Conservation (phyloP, 92 coral and sea anemone species). For the Porites rus region DNA sequence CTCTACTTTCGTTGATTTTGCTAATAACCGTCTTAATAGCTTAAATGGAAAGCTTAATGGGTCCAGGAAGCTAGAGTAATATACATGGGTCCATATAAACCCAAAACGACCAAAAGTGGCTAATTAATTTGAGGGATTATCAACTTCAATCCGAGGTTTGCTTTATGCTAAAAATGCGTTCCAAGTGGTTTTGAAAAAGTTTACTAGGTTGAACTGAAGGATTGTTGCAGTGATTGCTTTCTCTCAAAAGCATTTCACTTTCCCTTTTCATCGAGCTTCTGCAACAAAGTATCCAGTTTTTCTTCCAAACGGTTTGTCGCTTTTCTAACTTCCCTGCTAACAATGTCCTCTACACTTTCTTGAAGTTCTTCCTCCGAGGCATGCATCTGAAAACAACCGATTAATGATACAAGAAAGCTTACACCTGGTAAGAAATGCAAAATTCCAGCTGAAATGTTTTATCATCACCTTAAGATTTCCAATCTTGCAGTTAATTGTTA, state of each 20-base stretch:
- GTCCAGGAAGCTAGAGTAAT: too few relatives aligned
- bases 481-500: background rate
- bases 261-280: conserved; percentile 1
- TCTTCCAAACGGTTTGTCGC: background rate
- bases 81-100: too few relatives aligned
- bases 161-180: background rate
- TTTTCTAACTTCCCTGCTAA: background rate
- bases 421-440: background rate
- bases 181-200: background rate
- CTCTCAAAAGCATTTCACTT: background rate
- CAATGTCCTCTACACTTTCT: background rate
- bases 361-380: background rate
- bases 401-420: background rate
- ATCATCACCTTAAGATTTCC: background rate
- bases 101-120: too few relatives aligned
- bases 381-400: background rate
- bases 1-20: too few relatives aligned
- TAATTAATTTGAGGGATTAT: too few relatives aligned
- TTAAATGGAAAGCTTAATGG: too few relatives aligned
- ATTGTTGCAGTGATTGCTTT: background rate
- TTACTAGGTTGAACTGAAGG: too few relatives aligned
- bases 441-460: background rate
- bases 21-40: too few relatives aligned
- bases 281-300: background rate
- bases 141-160: too few relatives aligned